Conservation (phyloP, 92 coral and sea anemone genomes). For the Zoanthus gigantus region DNA sequence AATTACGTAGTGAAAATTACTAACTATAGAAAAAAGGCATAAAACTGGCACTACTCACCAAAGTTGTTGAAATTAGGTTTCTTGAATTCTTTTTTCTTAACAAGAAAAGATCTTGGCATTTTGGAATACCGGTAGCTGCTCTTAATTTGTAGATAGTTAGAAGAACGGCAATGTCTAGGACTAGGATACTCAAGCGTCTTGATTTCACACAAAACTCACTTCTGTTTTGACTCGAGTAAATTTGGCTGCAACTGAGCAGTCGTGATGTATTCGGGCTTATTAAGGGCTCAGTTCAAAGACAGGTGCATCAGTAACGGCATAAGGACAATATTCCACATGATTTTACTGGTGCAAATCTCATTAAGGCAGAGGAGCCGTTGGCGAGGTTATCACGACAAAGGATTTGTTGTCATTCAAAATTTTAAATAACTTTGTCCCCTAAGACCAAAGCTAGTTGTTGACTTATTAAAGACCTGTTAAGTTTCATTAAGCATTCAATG, state of each 20-base stretch:
- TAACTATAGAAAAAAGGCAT: background rate
- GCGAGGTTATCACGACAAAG: slow-evolving; percentile 80
- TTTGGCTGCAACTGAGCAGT: slow-evolving; percentile 48
- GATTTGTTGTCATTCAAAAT: slow-evolving; percentile 70
- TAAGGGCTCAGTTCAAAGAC: slow-evolving; percentile 28
- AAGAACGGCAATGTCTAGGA: background rate
- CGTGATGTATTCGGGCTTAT: slow-evolving; percentile 21
- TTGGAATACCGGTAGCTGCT: slow-evolving; percentile 14
- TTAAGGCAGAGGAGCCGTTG: slow-evolving; percentile 71
- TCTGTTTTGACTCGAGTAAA: slow-evolving; percentile 32
- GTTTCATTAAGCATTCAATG: slow-evolving; percentile 80
- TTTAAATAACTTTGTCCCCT: slow-evolving; percentile 75
- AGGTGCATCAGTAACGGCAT: slow-evolving; percentile 35
- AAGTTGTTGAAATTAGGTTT: slow-evolving; percentile 81
- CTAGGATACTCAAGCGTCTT: background rate
- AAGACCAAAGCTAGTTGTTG: slow-evolving; percentile 73
- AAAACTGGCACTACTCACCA: slow-evolving; percentile 71
- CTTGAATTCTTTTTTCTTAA: slow-evolving; percentile 97
- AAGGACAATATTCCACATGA: slow-evolving; percentile 90
- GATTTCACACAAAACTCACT: background rate
- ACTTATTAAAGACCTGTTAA: slow-evolving; percentile 94
- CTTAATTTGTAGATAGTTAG: background rate
- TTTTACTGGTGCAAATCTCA: slow-evolving; percentile 57
- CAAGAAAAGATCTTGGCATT: slow-evolving; percentile 98
- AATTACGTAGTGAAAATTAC: background rate